Percentiles rank a stretch among this genome's conserved stretches.
phyloP scores from a whole-genome alignment of 2,888 invertebrate genomes.

The Synanthedon tipuliformis region DNA sequence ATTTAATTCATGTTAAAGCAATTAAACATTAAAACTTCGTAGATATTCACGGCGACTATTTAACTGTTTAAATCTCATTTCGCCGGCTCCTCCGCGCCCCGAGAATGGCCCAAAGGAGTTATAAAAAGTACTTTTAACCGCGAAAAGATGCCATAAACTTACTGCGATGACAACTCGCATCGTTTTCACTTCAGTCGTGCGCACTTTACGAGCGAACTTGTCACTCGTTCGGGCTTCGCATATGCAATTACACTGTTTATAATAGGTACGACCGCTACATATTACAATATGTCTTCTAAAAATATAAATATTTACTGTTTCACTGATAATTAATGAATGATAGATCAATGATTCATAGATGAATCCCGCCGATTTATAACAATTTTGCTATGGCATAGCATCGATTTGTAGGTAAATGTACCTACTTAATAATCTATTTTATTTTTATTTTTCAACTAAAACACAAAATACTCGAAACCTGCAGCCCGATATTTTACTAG shows the following conservation, averaged over 20 bases:
- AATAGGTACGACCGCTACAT: no score
- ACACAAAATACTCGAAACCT: constrained; percentile 1
- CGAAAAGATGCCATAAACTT: constrained; percentile 36
- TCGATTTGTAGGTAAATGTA: no score
- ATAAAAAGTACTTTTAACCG: constrained; percentile 42
- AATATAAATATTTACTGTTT: no score
- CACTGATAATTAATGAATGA: no score
- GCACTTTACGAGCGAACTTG: constrained; percentile 25
- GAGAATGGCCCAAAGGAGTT: constrained; percentile 17
- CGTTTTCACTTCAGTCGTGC: constrained; percentile 38
- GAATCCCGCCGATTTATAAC: no score
- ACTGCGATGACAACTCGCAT: constrained; percentile 49
- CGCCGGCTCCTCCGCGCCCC: neutral
- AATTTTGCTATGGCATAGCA: no score
- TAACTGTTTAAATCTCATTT: neutral
- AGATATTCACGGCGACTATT: neutral
- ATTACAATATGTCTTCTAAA: no score
- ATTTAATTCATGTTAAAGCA: neutral
- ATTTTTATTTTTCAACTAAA: no score
- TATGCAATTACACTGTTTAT: neutral
- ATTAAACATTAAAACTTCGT: neutral
- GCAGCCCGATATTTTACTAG: constrained; percentile 37
- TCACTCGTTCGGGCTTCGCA: neutral
- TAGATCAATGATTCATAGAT: no score
- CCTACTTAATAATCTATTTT: no score